Evolutionary conservation across 2,888 invertebrate genomes (phyloP).

Genomic region (Carterocephalus palaemon): DNA sequence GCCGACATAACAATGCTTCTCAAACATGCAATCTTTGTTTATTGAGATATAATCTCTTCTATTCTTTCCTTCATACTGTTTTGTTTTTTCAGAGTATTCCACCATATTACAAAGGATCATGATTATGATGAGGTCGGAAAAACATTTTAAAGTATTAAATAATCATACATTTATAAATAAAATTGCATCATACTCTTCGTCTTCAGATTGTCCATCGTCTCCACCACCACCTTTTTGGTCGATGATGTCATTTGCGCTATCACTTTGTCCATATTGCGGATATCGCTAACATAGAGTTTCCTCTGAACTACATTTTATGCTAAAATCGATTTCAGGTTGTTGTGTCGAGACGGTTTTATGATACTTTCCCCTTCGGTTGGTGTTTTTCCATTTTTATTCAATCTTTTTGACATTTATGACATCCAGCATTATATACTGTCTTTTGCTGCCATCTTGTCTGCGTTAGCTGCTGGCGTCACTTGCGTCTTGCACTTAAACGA

Average conservation of each 20-base stretch:
- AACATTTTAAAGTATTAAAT: too few species aligned
- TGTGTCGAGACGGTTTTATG: constrained; percentile 14
- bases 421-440: constrained; percentile 43
- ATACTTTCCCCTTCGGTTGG: constrained; percentile 37
- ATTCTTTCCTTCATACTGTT: too few species aligned
- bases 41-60: too few species aligned
- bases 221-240: constrained; percentile 27
- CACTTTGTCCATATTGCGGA: constrained; percentile 32
- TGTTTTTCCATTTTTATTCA: constrained; percentile 39
- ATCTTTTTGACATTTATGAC: constrained; percentile 35
- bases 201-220: constrained; percentile 30
- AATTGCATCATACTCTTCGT: constrained; percentile 30
- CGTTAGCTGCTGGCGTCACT: constrained; percentile 33
- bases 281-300: constrained; percentile 29
- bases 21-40: too few species aligned
- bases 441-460: constrained; percentile 41
- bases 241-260: constrained; percentile 46
- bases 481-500: constrained; percentile 46
- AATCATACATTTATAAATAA: neutral
- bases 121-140: too few species aligned
- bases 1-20: too few species aligned
- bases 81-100: too few species aligned
- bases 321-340: constrained; percentile 24
- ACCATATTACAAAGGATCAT: too few species aligned
- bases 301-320: constrained; percentile 24